These are phyloP conservation scores for Coecobrya sp. DNA, from an alignment of 2,888 invertebrate species.

Conservation along the genomic window DNA sequence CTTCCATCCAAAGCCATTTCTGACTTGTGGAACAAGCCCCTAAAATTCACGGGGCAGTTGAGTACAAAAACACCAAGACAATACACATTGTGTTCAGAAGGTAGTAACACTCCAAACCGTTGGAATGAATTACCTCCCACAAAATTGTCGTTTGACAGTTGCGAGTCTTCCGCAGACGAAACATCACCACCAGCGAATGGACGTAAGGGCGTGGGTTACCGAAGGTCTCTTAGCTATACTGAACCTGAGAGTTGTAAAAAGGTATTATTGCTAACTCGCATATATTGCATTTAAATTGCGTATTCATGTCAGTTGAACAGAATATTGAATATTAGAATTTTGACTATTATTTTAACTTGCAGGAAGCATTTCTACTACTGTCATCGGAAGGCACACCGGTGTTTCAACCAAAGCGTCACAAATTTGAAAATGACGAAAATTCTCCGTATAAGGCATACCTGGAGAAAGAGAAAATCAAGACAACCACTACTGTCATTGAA, in stretches of 20 bases:
- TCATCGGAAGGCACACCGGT: constrained; percentile 62
- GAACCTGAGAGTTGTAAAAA: constrained; percentile 56
- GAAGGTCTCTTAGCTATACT: constrained; percentile 65
- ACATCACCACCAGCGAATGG: constrained; percentile 30
- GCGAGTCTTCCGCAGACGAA: constrained; percentile 63
- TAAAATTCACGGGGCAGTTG: constrained; percentile 52
- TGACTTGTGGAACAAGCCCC: constrained; percentile 73
- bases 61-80: constrained; percentile 59
- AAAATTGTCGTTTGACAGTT: constrained; percentile 69
- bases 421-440: constrained; percentile 63
- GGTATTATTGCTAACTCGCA: background rate
- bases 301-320: background rate
- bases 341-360: background rate
- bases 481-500: background rate
- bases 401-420: constrained; percentile 73
- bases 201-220: constrained; percentile 55
- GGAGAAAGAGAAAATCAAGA: background rate
- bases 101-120: constrained; percentile 64
- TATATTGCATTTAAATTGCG: background rate
- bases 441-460: constrained; percentile 64
- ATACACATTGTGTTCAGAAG: constrained; percentile 30
- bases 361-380: constrained; percentile 15
- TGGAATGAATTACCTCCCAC: constrained; percentile 69
- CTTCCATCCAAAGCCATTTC: constrained; percentile 68
- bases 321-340: no score